These are phyloP conservation scores for Peromyscus melanophrys DNA, from an alignment of 2,797 vertebrate genomes.

Conservation along the genomic window DNA sequence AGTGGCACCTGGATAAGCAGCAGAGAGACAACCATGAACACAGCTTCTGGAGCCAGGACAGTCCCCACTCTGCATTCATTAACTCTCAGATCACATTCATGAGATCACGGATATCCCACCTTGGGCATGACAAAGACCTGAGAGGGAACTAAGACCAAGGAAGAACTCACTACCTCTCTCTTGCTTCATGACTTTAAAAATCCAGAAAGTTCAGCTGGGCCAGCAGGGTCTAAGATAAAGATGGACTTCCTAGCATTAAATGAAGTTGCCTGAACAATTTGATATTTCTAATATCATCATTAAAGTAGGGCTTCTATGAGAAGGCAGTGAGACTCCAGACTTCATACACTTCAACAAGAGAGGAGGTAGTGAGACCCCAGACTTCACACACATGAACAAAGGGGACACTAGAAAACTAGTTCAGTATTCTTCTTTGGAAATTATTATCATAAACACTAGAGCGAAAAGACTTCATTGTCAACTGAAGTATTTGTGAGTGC, in stretches of 20 bases:
- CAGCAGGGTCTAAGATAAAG: background rate
- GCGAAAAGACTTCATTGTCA: constrained; percentile 23
- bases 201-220: background rate
- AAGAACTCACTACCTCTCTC: background rate
- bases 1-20: constrained; percentile 92
- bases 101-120: background rate
- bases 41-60: background rate
- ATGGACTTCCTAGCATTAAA: background rate
- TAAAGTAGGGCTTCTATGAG: background rate
- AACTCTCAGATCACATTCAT: background rate
- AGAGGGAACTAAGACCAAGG: background rate
- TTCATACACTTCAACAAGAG: background rate
- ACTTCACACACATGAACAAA: background rate
- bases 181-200: constrained; percentile 24
- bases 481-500: constrained; percentile 9
- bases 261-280: background rate
- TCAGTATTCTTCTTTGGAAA: constrained; percentile 14
- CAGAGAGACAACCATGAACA: constrained; percentile 42
- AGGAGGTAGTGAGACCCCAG: background rate
- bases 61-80: background rate
- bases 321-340: background rate
- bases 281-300: background rate
- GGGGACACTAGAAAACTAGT: background rate
- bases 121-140: background rate
- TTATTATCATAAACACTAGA: background rate